Base-by-base conservation (phyloP, 2,888 invertebrate species). In the Tiphia femorata region DNA sequence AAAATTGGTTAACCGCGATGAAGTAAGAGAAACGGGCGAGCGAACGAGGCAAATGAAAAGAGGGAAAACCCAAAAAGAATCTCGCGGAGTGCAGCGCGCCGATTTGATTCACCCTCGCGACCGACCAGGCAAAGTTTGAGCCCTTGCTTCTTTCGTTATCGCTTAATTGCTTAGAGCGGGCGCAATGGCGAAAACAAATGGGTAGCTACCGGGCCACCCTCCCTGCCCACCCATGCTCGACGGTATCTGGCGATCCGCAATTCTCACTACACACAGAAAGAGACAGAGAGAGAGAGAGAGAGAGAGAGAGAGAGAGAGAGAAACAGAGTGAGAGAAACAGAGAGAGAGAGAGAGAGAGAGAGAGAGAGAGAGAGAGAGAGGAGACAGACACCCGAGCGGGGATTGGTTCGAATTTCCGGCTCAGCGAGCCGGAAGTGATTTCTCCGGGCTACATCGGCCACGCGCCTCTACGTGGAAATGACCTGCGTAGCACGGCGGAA, bases 341-440 rank as follows among this genome's bases (percentile, higher is more conserved):
- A 49, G 58, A 59, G 65, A 73, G 42, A 23, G 41, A 52, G 30
- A 48, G 56, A 57, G 44, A 27, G 35, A 49, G 25, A 44, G 58
- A 56, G 42, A 23, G 41, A 48, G 27, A 46, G 56, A 58, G 46
- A 29, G 38, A 49, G 27, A 49, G 58, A 58, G 33, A 23, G 41
- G 46, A 27, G 40, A 51, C 30, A 48, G 61, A 58, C 58, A 61
- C 49, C 43, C 44, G 53, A 53, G 43, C 56, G 48, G 59, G 62
- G 66, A 75, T 75, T 72, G 67, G 70, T 66, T 69, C 58, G 69
- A 71, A 75, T 75, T 76, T 76, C 73, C 75, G 67, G 67, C 62
- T 67, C 76, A 65, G 37, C 58, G 76, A 75, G 51, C 71, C 73
- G 69, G 70, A 76, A 76, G 76, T 67, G 70, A 76, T 74, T 73